Conservation (phyloP, 2,888 invertebrate genomes). For the Amorpha juglandis region DNA sequence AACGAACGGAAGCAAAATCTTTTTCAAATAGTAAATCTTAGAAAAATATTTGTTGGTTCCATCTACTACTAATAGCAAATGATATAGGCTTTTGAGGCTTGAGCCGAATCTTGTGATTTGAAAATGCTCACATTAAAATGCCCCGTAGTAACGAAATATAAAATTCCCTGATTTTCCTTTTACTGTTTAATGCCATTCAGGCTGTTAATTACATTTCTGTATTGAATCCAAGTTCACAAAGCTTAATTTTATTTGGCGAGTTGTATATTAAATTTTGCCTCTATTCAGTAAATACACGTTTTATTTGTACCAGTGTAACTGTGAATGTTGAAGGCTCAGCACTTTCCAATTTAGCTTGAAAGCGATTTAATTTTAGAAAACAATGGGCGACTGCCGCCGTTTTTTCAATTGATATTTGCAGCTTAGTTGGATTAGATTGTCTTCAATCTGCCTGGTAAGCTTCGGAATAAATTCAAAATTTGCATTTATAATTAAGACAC, state of each 20-base stretch:
- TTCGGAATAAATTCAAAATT: neutral
- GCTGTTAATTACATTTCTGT: slow-evolving; percentile 28
- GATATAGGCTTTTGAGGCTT: no score
- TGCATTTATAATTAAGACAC: no score
- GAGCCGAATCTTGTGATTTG: no score
- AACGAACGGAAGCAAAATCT: no score
- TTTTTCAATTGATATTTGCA: slow-evolving; percentile 51
- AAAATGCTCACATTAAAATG: neutral
- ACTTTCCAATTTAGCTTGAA: slow-evolving; percentile 68
- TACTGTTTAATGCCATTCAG: neutral
- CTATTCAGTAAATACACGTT: slow-evolving; percentile 37
- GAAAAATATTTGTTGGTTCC: no score
- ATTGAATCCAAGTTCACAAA: slow-evolving; percentile 30
- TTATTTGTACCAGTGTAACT: slow-evolving; percentile 38
- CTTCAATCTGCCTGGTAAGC: neutral
- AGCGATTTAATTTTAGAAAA: slow-evolving; percentile 73
- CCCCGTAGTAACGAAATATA: neutral
- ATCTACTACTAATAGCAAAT: no score
- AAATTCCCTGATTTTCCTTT: neutral
- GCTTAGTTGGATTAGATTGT: slow-evolving; percentile 38
- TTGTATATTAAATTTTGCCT: slow-evolving; percentile 32
- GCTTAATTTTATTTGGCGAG: slow-evolving; percentile 28
- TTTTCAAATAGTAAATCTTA: no score
- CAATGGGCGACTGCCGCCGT: slow-evolving; percentile 66
- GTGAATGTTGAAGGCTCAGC: slow-evolving; percentile 32